phyloP scores from a whole-genome alignment of 2,797 vertebrate species.

The Coracias cyanogaster region DNA sequence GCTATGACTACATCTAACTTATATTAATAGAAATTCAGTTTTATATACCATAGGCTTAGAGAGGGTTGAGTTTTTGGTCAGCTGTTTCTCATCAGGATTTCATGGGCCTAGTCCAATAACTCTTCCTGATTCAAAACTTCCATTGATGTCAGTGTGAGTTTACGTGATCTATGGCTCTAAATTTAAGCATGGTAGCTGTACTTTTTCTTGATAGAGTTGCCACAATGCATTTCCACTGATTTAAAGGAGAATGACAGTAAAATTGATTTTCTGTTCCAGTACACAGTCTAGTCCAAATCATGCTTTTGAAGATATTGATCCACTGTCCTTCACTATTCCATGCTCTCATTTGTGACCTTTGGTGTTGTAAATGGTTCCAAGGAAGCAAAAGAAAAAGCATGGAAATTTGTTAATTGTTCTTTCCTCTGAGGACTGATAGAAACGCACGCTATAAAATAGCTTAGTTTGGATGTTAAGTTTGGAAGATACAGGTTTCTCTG shows the following conservation, averaged over 20 bases:
- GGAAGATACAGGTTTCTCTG: conserved; percentile 27
- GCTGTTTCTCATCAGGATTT: not conserved
- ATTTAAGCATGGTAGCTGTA: not conserved
- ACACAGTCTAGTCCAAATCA: not conserved
- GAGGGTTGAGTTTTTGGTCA: not conserved
- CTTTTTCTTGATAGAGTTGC: not conserved
- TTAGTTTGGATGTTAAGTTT: conserved; percentile 20
- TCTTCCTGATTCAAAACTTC: not conserved
- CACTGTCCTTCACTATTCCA: conserved; percentile 15
- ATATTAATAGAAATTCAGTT: not conserved
- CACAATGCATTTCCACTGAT: not conserved
- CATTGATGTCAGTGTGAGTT: not conserved
- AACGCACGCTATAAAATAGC: conserved; percentile 1
- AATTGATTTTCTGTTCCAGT: not conserved
- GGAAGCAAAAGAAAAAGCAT: not conserved
- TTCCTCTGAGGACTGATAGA: conserved; percentile 15
- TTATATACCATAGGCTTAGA: not conserved
- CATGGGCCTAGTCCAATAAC: not conserved
- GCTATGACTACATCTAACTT: not conserved
- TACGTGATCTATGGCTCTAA: not conserved
- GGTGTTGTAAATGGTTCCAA: not conserved
- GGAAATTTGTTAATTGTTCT: conserved; percentile 19
- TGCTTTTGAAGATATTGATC: not conserved
- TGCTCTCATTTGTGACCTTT: conserved; percentile 50
- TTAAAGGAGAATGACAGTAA: not conserved